phyloP scores from a whole-genome alignment of 1,140 invertebrate genomes.

The Eurosta solidaginis region DNA sequence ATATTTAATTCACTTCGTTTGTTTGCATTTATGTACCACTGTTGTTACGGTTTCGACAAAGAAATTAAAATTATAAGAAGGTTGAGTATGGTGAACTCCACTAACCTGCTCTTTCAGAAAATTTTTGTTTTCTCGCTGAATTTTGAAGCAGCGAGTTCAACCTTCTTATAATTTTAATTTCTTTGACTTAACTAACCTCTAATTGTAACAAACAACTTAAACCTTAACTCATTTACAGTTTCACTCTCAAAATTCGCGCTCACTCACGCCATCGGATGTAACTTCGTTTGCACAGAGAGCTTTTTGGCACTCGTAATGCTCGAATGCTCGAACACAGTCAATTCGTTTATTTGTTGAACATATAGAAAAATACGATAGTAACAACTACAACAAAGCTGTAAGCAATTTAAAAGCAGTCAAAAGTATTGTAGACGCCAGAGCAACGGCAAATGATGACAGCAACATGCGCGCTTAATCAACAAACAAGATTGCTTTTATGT shows the following conservation, averaged over 20 bases:
- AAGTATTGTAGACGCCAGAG: background rate
- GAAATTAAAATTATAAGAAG: too few species aligned
- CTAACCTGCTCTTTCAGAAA: too few species aligned
- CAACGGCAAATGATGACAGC: background rate
- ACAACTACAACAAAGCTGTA: background rate
- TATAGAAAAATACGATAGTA: background rate
- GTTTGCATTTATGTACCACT: too few species aligned
- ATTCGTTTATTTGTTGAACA: background rate
- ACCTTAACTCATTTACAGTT: background rate
- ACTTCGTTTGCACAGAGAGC: background rate
- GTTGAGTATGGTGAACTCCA: too few species aligned
- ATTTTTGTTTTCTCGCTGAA: background rate
- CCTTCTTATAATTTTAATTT: background rate
- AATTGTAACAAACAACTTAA: background rate
- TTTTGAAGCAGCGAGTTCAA: background rate
- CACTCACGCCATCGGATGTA: background rate
- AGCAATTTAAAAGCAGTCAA: background rate
- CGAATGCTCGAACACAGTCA: background rate
- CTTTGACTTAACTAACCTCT: conserved; percentile 5
- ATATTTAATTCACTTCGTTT: too few species aligned
- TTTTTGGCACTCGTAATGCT: background rate
- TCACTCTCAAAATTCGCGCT: background rate
- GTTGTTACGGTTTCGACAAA: too few species aligned
- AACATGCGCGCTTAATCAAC: background rate
- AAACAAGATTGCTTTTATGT: background rate